A percentile compares a stretch with the other conserved stretches of the same genome.
These are phyloP conservation scores for Pipistrellus nathusii DNA, from an alignment of 2,797 vertebrate species.

Conservation along the genomic window DNA sequence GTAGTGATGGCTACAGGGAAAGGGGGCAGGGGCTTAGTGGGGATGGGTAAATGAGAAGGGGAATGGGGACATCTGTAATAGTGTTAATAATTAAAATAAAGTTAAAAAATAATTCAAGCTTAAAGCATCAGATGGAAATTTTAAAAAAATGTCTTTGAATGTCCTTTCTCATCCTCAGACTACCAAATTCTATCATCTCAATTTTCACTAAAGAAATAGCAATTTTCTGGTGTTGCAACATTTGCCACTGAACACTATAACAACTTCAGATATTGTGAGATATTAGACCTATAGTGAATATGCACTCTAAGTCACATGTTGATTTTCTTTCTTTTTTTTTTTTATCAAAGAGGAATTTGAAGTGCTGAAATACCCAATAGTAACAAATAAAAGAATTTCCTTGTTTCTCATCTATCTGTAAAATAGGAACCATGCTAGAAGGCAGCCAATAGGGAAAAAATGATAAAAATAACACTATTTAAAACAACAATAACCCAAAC, in stretches of 20 bases:
- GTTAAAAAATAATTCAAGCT: background rate
- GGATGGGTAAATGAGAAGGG: background rate
- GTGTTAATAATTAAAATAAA: background rate
- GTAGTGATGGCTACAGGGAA: background rate
- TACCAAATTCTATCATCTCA: conserved; percentile 1
- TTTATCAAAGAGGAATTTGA: conserved; percentile 47
- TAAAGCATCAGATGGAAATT: background rate
- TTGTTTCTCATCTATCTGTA: conserved; percentile 17
- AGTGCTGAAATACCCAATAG: conserved; percentile 6
- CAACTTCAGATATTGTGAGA: background rate
- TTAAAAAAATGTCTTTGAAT: background rate
- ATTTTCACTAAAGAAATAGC: background rate
- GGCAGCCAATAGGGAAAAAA: background rate
- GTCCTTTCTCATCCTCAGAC: background rate
- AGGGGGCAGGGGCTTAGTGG: background rate
- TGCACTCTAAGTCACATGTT: background rate
- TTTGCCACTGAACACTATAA: background rate
- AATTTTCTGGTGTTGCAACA: conserved; percentile 4
- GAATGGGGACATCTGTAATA: background rate
- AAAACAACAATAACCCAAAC: conserved; percentile 16
- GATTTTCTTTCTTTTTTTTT: conserved; percentile 22
- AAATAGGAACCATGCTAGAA: conserved; percentile 26
- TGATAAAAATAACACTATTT: conserved; percentile 53
- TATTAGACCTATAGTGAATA: conserved; percentile 6
- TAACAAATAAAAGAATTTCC: conserved; percentile 39